Conservation (phyloP, 2,113 vertebrate genomes). For the Pipa parva region DNA sequence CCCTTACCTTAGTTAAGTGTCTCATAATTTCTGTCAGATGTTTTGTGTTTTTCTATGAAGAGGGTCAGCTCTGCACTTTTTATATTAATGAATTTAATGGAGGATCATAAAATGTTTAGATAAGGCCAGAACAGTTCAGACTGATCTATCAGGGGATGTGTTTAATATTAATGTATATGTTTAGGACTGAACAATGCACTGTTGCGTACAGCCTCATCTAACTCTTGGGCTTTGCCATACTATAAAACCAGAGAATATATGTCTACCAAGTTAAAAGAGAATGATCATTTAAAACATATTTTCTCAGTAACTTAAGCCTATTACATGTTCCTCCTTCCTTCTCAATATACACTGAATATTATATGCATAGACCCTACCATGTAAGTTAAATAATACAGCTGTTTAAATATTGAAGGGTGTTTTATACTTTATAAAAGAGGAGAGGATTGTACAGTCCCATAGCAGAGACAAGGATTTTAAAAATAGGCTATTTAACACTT, state of each 20-base stretch:
- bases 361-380: not conserved
- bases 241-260: no score
- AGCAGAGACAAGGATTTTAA: slow-evolving; percentile 1
- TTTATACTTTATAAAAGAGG: slow-evolving; percentile 5
- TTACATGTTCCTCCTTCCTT: slow-evolving; percentile 1
- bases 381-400: slow-evolving; percentile 17
- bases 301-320: not conserved
- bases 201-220: not conserved
- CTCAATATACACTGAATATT: not conserved
- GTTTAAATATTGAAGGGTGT: not conserved
- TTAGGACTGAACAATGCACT: not conserved
- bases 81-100: no score
- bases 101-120: no score
- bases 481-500: slow-evolving; percentile 18
- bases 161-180: not conserved
- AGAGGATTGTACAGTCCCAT: not conserved
- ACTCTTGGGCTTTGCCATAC: no score
- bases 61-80: no score
- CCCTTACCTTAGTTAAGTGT: no score
- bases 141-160: not conserved
- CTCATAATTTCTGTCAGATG: no score
- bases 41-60: no score
- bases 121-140: not conserved
- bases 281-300: slow-evolving; percentile 4
- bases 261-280: not conserved